Evolutionary conservation across 1,140 invertebrate genomes (phyloP), one percentile per base, ranked within the genome.

Genomic region (Carcinoscorpius rotundicauda): DNA sequence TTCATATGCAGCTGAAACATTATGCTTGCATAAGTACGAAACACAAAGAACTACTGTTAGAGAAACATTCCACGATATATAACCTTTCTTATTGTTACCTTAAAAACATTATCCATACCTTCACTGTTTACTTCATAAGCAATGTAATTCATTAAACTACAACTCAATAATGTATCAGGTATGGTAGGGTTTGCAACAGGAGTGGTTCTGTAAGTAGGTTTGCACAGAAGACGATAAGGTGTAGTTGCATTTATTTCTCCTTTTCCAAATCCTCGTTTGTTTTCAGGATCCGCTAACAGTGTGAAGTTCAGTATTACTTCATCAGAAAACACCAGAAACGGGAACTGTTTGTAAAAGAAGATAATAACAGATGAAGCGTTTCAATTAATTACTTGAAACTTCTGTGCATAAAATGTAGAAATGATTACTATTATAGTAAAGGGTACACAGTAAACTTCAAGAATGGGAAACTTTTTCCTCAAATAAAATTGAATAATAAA

Each of bases 291-390:
- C n/a, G 70, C 66, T 11, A 69, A 11, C 3, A 72, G 55, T 3
- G 70, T 71, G 52, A 72, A 66, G 4, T 66, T 68, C 4, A 72
- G 62, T 6, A 60, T 65, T 0, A 71, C 63, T 52, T 66, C 58
- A 9, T 72, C 71, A 4, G 70, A 61, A 52, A 72, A 72, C 8
- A 71, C 60, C 51, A 72, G 64, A 60, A 65, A 63, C 3, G 69
- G 69, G 53, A 72, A 60, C 69, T 72, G 58, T 29, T 29, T 29
- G 0, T 29, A 29, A 29, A 29, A 29, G 29, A 29, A 29, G 48
- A 60, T 29, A 29, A 29, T 29, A 29, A 29, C 29, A 29, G 29
- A 29, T 29, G 2, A 29, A 29, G 29, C 29, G 2, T 29, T 29
- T 29, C 29, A n/a, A 5, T 60, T 49, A 49, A n/a, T 48, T 5